Evolutionary conservation across 2,888 invertebrate species (phyloP).

Genomic region (Magallana nippona): DNA sequence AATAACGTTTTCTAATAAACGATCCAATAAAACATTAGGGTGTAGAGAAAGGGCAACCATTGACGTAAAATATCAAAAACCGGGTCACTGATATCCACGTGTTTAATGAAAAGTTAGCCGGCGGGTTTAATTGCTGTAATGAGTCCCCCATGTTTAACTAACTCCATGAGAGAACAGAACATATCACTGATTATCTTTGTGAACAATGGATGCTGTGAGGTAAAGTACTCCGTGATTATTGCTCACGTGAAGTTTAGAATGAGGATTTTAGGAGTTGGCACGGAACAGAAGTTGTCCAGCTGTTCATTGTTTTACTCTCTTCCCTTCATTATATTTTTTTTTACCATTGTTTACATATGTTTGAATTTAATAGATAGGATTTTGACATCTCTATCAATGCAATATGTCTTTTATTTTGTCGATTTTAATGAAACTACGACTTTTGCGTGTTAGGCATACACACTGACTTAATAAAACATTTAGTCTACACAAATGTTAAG

Average conservation of each 20-base stretch:
- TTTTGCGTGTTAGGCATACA: too few species aligned
- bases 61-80: conserved; percentile 29
- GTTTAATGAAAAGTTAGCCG: not conserved
- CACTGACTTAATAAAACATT: too few species aligned
- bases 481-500: too few species aligned
- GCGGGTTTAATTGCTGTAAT: not conserved
- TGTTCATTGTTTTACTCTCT: not conserved
- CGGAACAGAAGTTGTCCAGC: not conserved
- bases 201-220: not conserved
- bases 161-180: too few species aligned
- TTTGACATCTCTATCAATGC: too few species aligned
- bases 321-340: too few species aligned
- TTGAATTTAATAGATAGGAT: too few species aligned
- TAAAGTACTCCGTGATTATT: not conserved
- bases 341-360: not conserved
- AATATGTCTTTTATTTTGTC: too few species aligned
- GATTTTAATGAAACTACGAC: too few species aligned
- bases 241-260: not conserved
- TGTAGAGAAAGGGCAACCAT: not conserved
- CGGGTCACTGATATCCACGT: not conserved
- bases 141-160: not conserved
- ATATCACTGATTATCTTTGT: not conserved
- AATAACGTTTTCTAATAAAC: not conserved
- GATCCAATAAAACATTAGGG: not conserved
- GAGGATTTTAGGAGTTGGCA: not conserved